These are phyloP conservation scores for Calliopum simillimum DNA, from an alignment of 2,888 invertebrate genomes.

Conservation along the genomic window DNA sequence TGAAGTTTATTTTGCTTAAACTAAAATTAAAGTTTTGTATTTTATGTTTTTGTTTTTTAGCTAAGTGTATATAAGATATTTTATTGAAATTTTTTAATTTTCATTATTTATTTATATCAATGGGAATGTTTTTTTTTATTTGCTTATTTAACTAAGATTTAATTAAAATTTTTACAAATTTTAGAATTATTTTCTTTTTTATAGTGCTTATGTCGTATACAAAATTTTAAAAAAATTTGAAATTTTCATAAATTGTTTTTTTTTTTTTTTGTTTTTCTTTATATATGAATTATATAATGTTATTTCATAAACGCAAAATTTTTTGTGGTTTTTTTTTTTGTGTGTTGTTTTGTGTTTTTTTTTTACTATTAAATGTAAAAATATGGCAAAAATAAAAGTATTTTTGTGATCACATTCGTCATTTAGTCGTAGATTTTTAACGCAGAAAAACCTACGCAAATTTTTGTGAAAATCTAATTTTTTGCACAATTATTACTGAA, in stretches of 20 bases:
- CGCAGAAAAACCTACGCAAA: constrained; percentile 64
- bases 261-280: constrained; percentile 36
- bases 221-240: constrained; percentile 38
- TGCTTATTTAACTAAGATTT: constrained; percentile 24
- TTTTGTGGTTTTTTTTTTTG: too few species aligned
- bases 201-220: constrained; percentile 54
- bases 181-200: constrained; percentile 39
- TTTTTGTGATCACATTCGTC: constrained; percentile 51
- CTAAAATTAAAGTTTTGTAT: constrained; percentile 21
- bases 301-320: constrained; percentile 52
- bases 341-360: constrained; percentile 28
- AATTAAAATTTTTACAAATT: constrained; percentile 42
- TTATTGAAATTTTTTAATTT: not conserved
- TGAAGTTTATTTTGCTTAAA: not conserved
- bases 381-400: constrained; percentile 48
- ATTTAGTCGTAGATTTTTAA: constrained; percentile 64
- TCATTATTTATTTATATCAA: constrained; percentile 44
- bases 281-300: constrained; percentile 28
- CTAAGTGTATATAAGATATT: constrained; percentile 10
- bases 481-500: constrained; percentile 31
- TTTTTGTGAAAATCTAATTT: constrained; percentile 44
- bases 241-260: constrained; percentile 40
- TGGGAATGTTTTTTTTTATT: constrained; percentile 50
- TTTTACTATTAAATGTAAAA: constrained; percentile 46
- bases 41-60: constrained; percentile 8